Conservation (phyloP, 2,888 invertebrate genomes). For the Unio pictorum region DNA sequence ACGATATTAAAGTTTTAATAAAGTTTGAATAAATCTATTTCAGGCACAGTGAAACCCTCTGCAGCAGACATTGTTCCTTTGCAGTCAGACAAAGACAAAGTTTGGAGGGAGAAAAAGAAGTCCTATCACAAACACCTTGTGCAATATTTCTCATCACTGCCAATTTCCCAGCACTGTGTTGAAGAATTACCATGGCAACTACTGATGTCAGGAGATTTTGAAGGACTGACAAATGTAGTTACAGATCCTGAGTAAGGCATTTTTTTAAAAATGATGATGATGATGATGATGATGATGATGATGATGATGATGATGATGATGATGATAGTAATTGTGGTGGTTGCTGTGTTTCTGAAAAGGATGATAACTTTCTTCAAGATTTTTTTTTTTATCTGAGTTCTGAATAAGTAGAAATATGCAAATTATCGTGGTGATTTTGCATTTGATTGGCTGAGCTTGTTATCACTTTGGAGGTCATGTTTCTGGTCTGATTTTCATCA, state of each 20-base stretch:
- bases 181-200: conserved; percentile 68
- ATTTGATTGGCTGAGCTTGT: too few species aligned
- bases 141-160: conserved; percentile 49
- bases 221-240: conserved; percentile 45
- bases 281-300: too few species aligned
- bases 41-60: conserved; percentile 52
- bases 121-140: conserved; percentile 58
- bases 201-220: conserved; percentile 53
- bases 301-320: too few species aligned
- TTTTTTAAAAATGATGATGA: not conserved
- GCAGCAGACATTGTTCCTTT: conserved; percentile 34
- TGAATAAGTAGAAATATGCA: too few species aligned
- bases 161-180: conserved; percentile 40
- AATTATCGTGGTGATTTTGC: too few species aligned
- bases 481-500: too few species aligned
- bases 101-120: conserved; percentile 48
- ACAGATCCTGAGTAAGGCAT: conserved; percentile 56
- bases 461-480: too few species aligned
- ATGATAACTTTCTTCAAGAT: too few species aligned
- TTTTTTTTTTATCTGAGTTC: too few species aligned
- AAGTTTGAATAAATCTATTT: conserved; percentile 3
- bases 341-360: too few species aligned
- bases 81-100: conserved; percentile 27
- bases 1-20: not conserved
- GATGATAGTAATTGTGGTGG: too few species aligned